A percentile compares a stretch with the other conserved stretches of the same genome.
phyloP scores from a whole-genome alignment of 2,797 vertebrate genomes.

The Parauchenoglanis ngamensis region DNA sequence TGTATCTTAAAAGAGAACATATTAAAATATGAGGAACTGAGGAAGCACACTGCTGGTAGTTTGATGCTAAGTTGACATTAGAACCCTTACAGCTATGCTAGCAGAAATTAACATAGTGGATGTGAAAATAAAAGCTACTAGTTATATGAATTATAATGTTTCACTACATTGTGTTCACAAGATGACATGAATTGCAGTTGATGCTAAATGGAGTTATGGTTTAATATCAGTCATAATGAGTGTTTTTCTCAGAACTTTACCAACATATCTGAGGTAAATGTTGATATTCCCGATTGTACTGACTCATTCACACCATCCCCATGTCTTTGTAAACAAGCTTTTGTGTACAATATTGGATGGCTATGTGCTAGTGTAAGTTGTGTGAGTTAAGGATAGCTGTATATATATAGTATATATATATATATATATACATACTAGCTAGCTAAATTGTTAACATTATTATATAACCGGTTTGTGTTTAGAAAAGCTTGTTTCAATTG shows the following conservation, averaged over 20 bases:
- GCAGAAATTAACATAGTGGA: neutral
- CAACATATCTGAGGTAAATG: neutral
- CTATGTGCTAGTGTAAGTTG: no score
- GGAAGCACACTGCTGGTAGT: neutral
- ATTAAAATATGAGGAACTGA: neutral
- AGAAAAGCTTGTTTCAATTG: neutral
- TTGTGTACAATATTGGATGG: neutral
- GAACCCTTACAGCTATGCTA: neutral
- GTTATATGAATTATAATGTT: neutral
- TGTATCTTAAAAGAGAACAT: neutral
- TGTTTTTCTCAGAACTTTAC: neutral
- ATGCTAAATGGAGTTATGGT: neutral
- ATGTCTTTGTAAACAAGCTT: neutral
- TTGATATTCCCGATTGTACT: neutral
- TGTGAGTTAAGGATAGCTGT: no score
- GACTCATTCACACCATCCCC: neutral
- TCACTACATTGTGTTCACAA: neutral
- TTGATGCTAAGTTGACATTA: neutral
- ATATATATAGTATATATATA: no score
- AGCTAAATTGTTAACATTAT: neutral
- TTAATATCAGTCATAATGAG: neutral
- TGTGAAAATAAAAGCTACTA: neutral
- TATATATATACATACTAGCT: neutral
- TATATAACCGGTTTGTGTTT: neutral
- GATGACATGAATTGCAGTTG: neutral